Conservation (phyloP, 2,888 invertebrate genomes). For the Perdita meconis region DNA sequence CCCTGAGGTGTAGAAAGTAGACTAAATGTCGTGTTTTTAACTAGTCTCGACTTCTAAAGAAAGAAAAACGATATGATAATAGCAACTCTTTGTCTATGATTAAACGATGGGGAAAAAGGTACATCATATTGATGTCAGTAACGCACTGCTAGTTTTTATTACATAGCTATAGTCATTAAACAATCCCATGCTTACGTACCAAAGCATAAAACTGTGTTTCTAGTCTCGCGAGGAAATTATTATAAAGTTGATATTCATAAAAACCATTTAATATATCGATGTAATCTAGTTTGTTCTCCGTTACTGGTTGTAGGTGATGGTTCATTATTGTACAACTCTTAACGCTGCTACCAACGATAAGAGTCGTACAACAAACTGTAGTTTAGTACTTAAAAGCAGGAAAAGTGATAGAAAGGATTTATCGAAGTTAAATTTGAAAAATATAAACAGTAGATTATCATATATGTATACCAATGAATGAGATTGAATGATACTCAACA, state of each 20-base stretch:
- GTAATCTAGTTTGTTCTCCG: constrained; percentile 24
- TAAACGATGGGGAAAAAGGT: constrained; percentile 1
- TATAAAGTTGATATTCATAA: constrained; percentile 10
- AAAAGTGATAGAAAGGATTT: background rate
- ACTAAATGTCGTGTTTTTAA: constrained; percentile 4
- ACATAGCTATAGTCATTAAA: constrained; percentile 26
- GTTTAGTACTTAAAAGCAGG: background rate
- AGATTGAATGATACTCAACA: too few species aligned
- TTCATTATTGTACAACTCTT: constrained; percentile 27
- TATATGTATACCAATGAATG: too few species aligned
- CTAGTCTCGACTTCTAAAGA: constrained; percentile 24
- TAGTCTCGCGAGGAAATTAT: constrained; percentile 42
- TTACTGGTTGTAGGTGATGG: constrained; percentile 41
- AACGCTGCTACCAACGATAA: background rate
- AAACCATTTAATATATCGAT: constrained; percentile 9
- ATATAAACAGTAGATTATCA: background rate
- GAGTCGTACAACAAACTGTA: background rate
- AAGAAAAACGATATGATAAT: too few species aligned
- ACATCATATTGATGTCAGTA: constrained; percentile 23
- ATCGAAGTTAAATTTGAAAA: background rate
- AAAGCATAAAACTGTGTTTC: constrained; percentile 47
- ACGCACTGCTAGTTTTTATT: constrained; percentile 8
- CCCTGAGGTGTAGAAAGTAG: background rate
- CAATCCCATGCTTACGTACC: constrained; percentile 35
- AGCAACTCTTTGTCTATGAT: background rate